Conservation (phyloP, 2,113 vertebrate genomes). For the Toxotes jaculatrix region DNA sequence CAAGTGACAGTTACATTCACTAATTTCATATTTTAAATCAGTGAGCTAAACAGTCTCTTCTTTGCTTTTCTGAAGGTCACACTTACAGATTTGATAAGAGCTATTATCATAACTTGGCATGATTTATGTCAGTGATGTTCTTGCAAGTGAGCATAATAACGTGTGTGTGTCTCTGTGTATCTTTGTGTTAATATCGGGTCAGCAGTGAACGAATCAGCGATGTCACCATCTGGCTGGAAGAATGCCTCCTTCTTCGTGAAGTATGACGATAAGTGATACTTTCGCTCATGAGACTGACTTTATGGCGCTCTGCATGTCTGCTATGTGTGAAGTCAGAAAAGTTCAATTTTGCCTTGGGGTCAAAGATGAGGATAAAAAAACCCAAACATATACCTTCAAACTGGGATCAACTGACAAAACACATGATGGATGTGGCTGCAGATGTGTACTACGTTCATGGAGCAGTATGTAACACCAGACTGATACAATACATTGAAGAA, state of each 20-base stretch:
- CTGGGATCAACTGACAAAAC: background rate
- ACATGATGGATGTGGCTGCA: background rate
- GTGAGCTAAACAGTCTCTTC: background rate
- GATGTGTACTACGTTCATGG: background rate
- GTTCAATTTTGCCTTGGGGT: background rate
- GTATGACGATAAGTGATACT: background rate
- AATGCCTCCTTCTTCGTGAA: background rate
- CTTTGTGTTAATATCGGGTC: background rate
- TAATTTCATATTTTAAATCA: background rate
- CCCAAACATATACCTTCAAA: background rate
- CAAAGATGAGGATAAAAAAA: background rate
- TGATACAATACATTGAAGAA: too few relatives aligned
- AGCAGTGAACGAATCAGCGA: background rate
- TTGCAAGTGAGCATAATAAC: background rate
- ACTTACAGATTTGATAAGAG: background rate
- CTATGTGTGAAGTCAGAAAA: background rate
- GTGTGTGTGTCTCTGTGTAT: background rate
- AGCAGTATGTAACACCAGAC: too few relatives aligned
- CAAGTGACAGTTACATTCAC: background rate
- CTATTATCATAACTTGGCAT: background rate
- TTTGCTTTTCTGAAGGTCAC: background rate
- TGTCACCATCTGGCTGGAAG: background rate
- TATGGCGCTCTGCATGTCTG: background rate
- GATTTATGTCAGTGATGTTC: background rate
- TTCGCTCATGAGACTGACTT: slow-evolving; percentile 12